Evolutionary conservation across 30 jellyfish, hydroid and myxozoan genomes (phyloP), one percentile per base, ranked within the genome.

Genomic region (Aurelia aurita): DNA sequence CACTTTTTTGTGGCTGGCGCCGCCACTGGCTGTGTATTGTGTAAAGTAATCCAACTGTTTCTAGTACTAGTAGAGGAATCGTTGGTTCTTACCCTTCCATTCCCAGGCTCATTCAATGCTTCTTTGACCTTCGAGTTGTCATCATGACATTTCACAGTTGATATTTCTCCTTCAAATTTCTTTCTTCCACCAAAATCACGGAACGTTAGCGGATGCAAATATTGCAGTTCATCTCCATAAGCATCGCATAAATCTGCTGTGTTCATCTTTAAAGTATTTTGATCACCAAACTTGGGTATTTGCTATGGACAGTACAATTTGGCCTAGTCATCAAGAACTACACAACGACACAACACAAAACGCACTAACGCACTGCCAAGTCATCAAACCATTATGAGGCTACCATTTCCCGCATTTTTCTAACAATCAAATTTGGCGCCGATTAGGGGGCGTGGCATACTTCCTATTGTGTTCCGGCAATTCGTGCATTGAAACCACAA

Each of bases 181-280:
- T 57, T 66, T 31, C 44, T 58, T 43, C 82, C 74, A 1, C 96
- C 96, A 61, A 66, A 87, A 69, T 77, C 87, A 27, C 85, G 82
- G 28, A 87, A 80, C 14, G 69, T 59, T 14, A 68, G 26, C 7
- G 91, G 74, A 13, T 75, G 72, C 57, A 75, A 26, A 68, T 86
- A 86, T n/a, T 58, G 85, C 4, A 86, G 85, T 25, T 74, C 89
- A 60, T 86, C 95, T 59, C 95, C 95, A 45, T 74, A 86, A 3
- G 87, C 89, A 86, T 86, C 95, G 22, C 95, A 86, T 39, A 86
- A 49, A 76, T 86, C 95, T 13, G 95, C 95, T 12, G 95, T 86
- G 54, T 74, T 75, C 95, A 86, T 86, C 51, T 14, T 39, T 2
- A 0, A 39, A 4, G 51, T 39, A 39, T 9, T 6, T 39, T 6